These are phyloP conservation scores for Nowickia ferox DNA, from an alignment of 2,888 invertebrate species.

Conservation along the genomic window DNA sequence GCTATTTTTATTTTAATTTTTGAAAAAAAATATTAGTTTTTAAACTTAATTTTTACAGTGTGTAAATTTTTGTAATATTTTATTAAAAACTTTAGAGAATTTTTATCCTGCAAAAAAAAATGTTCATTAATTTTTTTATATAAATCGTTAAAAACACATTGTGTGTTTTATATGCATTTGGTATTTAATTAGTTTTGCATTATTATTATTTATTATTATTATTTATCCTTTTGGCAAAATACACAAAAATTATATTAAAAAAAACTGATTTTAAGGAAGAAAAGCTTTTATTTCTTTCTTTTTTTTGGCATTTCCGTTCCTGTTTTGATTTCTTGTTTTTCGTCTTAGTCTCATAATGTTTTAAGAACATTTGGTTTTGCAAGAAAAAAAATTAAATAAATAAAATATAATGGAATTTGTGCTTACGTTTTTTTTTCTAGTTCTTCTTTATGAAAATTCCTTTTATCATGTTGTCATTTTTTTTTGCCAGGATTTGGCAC, in stretches of 20 bases:
- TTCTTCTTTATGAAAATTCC: slow-evolving; percentile 12
- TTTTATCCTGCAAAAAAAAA: no score
- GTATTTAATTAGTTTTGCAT: slow-evolving; percentile 55
- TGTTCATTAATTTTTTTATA: neutral
- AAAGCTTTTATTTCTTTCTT: slow-evolving; percentile 11
- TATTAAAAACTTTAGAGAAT: no score
- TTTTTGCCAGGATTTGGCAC: slow-evolving; percentile 57
- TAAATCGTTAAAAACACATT: slow-evolving; percentile 8
- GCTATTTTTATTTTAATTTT: no score
- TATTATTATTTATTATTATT: neutral
- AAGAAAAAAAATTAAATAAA: slow-evolving; percentile 7
- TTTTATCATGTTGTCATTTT: slow-evolving; percentile 45
- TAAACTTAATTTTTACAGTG: no score
- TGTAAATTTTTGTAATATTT: no score
- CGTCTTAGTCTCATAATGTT: slow-evolving; percentile 4
- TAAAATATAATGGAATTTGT: slow-evolving; percentile 36
- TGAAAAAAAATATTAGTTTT: no score
- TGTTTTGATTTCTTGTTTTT: slow-evolving; percentile 42
- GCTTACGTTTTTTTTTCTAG: slow-evolving; percentile 24
- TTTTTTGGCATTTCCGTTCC: slow-evolving; percentile 66
- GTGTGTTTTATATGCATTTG: neutral
- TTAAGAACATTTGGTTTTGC: slow-evolving; percentile 25
- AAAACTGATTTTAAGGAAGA: neutral
- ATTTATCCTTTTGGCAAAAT: slow-evolving; percentile 48
- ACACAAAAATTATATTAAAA: slow-evolving; percentile 16